Conservation (phyloP, 2,888 invertebrate genomes). For the Tipula helvola region DNA sequence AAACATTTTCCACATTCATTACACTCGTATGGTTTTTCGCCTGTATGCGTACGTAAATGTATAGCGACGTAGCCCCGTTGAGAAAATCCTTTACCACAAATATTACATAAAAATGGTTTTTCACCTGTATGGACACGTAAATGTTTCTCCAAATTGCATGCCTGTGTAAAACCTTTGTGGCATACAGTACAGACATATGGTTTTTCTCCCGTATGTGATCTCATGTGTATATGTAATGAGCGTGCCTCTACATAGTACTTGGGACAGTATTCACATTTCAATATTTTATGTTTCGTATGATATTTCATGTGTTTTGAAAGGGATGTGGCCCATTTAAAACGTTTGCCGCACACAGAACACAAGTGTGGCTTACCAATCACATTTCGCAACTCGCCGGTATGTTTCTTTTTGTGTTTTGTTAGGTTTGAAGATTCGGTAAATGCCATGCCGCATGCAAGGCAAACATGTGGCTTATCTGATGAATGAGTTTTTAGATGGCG, state of each 20-base stretch:
- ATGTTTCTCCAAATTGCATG: conserved; percentile 14
- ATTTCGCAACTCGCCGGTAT: conserved; percentile 38
- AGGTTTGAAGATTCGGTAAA: conserved; percentile 40
- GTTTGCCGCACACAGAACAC: conserved; percentile 36
- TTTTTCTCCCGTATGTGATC: conserved; percentile 14
- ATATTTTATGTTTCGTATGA: conserved; percentile 38
- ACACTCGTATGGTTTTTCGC: conserved; percentile 16
- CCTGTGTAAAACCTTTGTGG: conserved; percentile 14
- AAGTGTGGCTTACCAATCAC: conserved; percentile 36
- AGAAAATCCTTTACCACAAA: conserved; percentile 16
- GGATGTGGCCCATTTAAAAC: conserved; percentile 40
- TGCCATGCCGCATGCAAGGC: conserved; percentile 37
- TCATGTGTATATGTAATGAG: conserved; percentile 19
- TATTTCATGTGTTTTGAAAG: conserved; percentile 40
- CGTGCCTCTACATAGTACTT: conserved; percentile 38
- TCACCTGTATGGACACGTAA: conserved; percentile 16
- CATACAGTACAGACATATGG: conserved; percentile 12
- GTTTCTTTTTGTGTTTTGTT: conserved; percentile 38
- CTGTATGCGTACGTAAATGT: conserved; percentile 19
- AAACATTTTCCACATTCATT: conserved; percentile 19
- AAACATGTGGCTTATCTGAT: conserved; percentile 37
- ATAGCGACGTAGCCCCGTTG: conserved; percentile 16
- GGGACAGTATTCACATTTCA: conserved; percentile 36
- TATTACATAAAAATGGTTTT: conserved; percentile 15
- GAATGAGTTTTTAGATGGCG: conserved; percentile 38